Evolutionary conservation across 1,140 invertebrate genomes (phyloP), one percentile per base, ranked within the genome.

Genomic region (Amphibalanus amphitrite): DNA sequence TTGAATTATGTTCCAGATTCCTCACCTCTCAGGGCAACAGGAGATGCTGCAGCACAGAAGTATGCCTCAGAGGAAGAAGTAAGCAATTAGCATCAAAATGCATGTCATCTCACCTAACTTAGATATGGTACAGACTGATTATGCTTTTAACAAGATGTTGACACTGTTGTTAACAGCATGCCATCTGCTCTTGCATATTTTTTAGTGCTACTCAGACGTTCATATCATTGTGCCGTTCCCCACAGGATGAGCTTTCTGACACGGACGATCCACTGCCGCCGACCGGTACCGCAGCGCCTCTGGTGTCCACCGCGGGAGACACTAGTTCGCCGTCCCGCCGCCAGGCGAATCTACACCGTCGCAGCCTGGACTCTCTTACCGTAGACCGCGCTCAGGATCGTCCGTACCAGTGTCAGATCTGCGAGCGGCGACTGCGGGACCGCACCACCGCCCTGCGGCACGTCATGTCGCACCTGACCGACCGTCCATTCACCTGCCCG

Each of bases 401-500:
- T 8, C 47, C 47, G 47, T 59, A 20, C 47, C 47, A 59, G 47
- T 59, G 47, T 20, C 47, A 20, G 1, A 23, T 59, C 47, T 59
- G 47, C 47, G 47, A 59, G 47, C 47, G 47, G 47, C 47, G 47
- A 23, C 47, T 59, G 47, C 47, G 47, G 13, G 47, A 59, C 17
- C 47, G 47, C 47, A 59, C 47, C 13, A 59, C 47, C 13, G 47
- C 47, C 47, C 13, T 59, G 47, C 47, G 47, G 10, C 47, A 59
- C 47, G 47, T 59, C 1, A 59, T 59, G 47, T 59, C 72, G 8
- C 75, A 75, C 64, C 70, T 72, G 17, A 47, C 72, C 33, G 73
- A 74, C 71, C 74, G 75, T 70, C 72, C 71, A 28, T 74, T 69
- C 72, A 47, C 69, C 65, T 85, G 84, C 73, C 79, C 80, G 71